A percentile compares a stretch with the other conserved stretches of the same genome.
Conservation (phyloP, 2,113 vertebrate genomes). For the Corynorhinus townsendii region DNA sequence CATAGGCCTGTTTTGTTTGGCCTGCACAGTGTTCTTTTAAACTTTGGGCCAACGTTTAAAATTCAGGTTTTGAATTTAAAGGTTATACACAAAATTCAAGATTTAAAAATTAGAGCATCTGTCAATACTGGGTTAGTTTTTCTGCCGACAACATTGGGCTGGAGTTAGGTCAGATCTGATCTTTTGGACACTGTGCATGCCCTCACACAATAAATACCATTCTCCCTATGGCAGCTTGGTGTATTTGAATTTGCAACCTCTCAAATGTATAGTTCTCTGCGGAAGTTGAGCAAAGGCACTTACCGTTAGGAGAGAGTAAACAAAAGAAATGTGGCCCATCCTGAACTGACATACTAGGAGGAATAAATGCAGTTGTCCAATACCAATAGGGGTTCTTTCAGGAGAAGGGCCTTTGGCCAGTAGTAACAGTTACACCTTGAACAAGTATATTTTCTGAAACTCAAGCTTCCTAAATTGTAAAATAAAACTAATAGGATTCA, state of each 20-base stretch:
- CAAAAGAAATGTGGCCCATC: neutral
- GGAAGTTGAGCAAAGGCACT: neutral
- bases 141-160: neutral
- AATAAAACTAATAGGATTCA: neutral
- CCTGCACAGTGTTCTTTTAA: neutral
- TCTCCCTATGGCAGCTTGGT: neutral
- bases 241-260: neutral
- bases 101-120: neutral
- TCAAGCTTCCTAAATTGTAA: neutral
- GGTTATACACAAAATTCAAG: neutral
- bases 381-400: neutral
- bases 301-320: neutral
- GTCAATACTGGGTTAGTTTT: neutral
- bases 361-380: neutral
- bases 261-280: neutral
- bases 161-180: neutral
- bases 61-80: neutral
- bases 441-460: slow-evolving; percentile 9
- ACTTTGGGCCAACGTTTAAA: neutral
- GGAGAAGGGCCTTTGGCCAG: neutral
- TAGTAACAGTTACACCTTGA: neutral
- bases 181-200: neutral
- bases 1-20: neutral
- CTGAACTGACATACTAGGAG: neutral
- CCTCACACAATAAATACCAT: neutral